These are phyloP conservation scores for Cyclargus thomasi DNA, from an alignment of 1,140 invertebrate genomes.

Conservation along the genomic window DNA sequence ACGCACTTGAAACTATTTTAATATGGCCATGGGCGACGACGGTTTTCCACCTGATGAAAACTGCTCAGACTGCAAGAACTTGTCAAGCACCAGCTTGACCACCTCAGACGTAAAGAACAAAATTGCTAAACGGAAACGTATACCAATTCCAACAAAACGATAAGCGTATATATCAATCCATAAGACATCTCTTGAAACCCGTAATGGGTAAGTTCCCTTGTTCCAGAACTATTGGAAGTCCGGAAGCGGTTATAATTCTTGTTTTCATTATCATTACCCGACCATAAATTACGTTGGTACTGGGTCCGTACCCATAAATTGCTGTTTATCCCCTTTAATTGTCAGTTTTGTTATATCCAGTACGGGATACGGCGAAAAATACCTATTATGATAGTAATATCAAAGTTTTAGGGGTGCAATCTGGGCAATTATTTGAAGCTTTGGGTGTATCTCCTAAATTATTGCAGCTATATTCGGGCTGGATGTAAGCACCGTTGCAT, in stretches of 20 bases:
- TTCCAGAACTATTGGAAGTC: conserved; percentile 17
- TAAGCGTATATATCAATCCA: background rate
- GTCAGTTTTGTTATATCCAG: conserved; percentile 7
- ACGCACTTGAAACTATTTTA: no score
- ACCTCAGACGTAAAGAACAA: no score
- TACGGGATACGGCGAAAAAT: background rate
- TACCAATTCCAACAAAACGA: no score
- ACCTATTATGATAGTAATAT: background rate
- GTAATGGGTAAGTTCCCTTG: conserved; percentile 34
- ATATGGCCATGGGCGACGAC: no score
- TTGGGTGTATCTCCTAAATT: background rate
- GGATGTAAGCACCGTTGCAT: no score
- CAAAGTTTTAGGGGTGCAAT: background rate
- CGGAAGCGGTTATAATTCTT: conserved; percentile 30
- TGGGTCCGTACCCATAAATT: background rate
- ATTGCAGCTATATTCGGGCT: background rate
- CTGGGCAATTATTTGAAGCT: background rate
- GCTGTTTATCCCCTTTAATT: conserved; percentile 4
- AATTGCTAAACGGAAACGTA: no score
- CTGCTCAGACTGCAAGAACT: no score
- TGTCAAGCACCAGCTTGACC: no score
- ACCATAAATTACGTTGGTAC: conserved; percentile 36
- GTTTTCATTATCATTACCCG: conserved; percentile 53
- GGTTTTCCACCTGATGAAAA: no score
- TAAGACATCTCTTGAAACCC: background rate